Evolutionary conservation across 2,797 vertebrate genomes (phyloP), one percentile per base, ranked within the genome.

Genomic region (Diceros bicornis): DNA sequence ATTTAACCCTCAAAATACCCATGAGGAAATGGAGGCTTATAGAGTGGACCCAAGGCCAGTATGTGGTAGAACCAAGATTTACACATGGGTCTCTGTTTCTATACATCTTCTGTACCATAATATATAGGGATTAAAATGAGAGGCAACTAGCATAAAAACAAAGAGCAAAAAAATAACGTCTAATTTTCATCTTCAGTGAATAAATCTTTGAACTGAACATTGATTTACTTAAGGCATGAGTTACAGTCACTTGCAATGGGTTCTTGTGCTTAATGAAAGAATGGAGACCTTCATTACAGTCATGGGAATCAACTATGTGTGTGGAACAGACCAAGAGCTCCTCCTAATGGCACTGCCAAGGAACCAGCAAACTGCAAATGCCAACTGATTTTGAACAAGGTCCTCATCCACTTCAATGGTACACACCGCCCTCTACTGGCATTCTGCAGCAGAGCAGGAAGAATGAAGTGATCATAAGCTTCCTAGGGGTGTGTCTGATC

Each of bases 301-400:
- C 32, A 52, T 2, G 47, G 14, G 47, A 78, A 6, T 12, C 18
- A 64, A 7, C 2, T 3, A 0, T 12, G 5, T 4, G 23, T 44
- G 34, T 25, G 68, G 14, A 34, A 93, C n/a, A 83, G 89, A 89
- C 14, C 61, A 23, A 95, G 87, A 89, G 96, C 86, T 61, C 96
- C 72, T 95, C 88, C 93, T 93, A 50, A 95, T 89, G 81, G 96
- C 64, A 18, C 0, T 91, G 47, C 72, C 82, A 88, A 75, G 37
- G 27, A 71, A 84, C 9, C 20, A 44, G 16, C 11, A 37, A 32
- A 32, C 55, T 69, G 37, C 23, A 85, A 66, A 75, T 13, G 9
- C 4, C 23, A 8, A 20, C 37, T 27, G 37, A 68, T 52, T 72
- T 61, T 37, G 32, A 88, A 41, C 27, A 37, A 75, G 61, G 37